Evolutionary conservation across 2,797 vertebrate genomes (phyloP).

Genomic region (Chrysocyon brachyurus): DNA sequence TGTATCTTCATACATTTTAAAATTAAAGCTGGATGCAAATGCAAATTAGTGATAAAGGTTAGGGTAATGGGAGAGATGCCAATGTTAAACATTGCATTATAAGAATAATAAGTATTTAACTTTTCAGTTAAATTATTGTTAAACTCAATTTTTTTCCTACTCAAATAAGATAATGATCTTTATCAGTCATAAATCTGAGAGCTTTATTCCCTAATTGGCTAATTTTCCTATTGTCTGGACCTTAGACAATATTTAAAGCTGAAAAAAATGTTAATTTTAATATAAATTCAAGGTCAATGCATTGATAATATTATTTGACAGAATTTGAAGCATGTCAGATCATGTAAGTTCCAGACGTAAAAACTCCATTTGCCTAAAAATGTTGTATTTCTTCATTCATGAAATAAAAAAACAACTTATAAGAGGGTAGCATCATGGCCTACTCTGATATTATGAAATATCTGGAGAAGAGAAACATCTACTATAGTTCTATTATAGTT

Average conservation of each 20-base stretch:
- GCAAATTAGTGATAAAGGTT: background rate
- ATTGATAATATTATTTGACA: conserved; percentile 20
- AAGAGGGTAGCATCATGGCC: background rate
- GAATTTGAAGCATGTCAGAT: conserved; percentile 29
- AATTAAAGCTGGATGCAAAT: conserved; percentile 13
- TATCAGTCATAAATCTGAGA: background rate
- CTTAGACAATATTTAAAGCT: background rate
- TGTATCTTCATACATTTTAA: background rate
- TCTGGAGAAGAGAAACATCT: background rate
- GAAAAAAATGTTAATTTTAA: background rate
- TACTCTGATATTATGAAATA: background rate
- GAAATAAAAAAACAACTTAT: background rate
- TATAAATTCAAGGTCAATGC: conserved; percentile 2
- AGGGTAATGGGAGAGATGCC: background rate
- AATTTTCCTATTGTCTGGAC: background rate
- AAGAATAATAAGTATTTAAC: background rate
- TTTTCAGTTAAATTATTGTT: background rate
- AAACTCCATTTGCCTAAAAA: background rate
- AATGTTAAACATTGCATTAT: background rate
- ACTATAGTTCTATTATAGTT: background rate
- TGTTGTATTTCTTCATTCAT: background rate
- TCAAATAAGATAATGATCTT: background rate
- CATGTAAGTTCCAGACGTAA: background rate
- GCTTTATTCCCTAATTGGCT: background rate
- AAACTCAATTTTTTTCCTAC: background rate